Evolutionary conservation across 2,888 invertebrate species (phyloP), one percentile per base, ranked within the genome.

Genomic region (Drosophila kanekoi): DNA sequence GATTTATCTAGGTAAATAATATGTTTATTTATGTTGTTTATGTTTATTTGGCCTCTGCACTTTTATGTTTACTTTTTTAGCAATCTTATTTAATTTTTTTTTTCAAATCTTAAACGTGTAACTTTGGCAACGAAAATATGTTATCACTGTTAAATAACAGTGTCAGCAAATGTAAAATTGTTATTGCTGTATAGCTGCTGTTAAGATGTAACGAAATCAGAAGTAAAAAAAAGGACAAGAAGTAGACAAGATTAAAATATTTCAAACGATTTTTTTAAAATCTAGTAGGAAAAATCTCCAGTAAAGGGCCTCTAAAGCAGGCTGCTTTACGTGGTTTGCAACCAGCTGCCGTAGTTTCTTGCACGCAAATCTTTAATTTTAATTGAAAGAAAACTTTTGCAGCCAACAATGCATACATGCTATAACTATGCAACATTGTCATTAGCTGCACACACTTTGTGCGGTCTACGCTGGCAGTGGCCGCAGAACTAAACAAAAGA

Each of bases 171-270:
- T 32, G 48, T 45, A 18, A 49, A 18, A 32, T 11, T 38, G 28
- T 20, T 40, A 40, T 47, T 38, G 38, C 67, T 73, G 66, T 16
- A 23, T 33, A 73, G 16, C 47, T 32, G 67, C 49, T 71, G 71
- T 73, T 71, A 56, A 18, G 41, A 38, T 45, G 33, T 44, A 53
- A 38, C 68, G 35, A 59, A 72, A 18, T 69, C 10, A 13, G 13
- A 32, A 38, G 49, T 32, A 44, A 44, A 33, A 58, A 58, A 32
- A 14, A 38, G 35, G 23, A 33, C 18, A 51, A 10, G 10, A 38
- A 45, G 28, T 2, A 2, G 28, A 28, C 23, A 23, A n/a, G n/a
- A n/a, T n/a, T n/a, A n/a, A n/a, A n/a, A n/a, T n/a, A n/a, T n/a
- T n/a, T n/a, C n/a, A n/a, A n/a, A n/a, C n/a, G n/a, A n/a, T n/a